Evolutionary conservation across 2,113 vertebrate genomes (phyloP).

Genomic region (Thermophis baileyi): DNA sequence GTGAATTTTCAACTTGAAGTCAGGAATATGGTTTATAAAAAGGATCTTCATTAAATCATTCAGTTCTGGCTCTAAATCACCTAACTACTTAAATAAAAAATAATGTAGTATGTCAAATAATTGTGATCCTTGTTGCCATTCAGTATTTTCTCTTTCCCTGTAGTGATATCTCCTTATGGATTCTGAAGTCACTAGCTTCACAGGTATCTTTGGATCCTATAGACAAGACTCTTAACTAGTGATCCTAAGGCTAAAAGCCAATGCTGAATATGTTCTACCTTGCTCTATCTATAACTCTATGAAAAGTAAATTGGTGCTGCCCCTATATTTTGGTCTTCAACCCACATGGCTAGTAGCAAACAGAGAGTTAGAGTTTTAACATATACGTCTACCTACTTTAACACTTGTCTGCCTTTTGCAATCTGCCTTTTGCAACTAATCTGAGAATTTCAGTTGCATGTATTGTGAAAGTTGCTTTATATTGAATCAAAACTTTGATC

Average conservation of each 20-base stretch:
- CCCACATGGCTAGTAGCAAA: not conserved
- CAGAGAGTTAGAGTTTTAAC: not conserved
- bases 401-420: not conserved
- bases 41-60: not conserved
- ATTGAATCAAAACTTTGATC: not conserved
- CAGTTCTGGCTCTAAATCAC: not conserved
- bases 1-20: not conserved
- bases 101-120: not conserved
- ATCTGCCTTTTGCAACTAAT: not conserved
- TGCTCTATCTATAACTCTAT: not conserved
- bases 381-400: not conserved
- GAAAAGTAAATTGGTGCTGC: not conserved
- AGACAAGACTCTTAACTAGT: not conserved
- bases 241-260: not conserved
- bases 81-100: not conserved
- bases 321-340: not conserved
- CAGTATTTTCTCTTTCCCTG: not conserved
- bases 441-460: not conserved
- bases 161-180: not conserved
- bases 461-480: not conserved
- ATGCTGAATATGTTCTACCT: not conserved
- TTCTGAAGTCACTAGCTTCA: not conserved
- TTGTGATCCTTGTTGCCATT: not conserved
- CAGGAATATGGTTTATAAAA: not conserved
- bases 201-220: not conserved